These are phyloP conservation scores for Eurystomus gularis DNA, from an alignment of 2,113 vertebrate genomes.

Conservation along the genomic window DNA sequence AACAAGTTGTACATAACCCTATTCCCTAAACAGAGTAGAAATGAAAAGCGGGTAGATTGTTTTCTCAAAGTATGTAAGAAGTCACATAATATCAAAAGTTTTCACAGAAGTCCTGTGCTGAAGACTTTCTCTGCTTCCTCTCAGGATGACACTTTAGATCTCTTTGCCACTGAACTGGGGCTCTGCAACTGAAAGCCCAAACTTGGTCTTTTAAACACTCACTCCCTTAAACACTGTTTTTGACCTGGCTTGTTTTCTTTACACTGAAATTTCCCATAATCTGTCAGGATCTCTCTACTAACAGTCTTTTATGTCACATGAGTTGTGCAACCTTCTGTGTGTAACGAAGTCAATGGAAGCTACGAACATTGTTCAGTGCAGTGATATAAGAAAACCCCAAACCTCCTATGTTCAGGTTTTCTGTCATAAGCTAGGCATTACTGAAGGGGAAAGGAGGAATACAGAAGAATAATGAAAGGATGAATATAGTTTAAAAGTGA, in stretches of 20 bases:
- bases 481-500: fast-evolving
- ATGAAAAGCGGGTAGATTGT: not conserved
- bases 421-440: not conserved
- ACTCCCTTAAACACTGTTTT: not conserved
- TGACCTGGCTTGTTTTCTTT: not conserved
- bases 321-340: not conserved
- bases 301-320: not conserved
- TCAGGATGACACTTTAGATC: not conserved
- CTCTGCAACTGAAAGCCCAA: not conserved
- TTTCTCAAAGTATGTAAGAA: not conserved
- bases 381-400: not conserved
- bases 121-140: not conserved
- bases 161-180: not conserved
- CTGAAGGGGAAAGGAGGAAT: not conserved
- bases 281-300: not conserved
- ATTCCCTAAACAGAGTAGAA: not conserved
- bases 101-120: not conserved
- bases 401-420: not conserved
- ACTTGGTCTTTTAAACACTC: not conserved
- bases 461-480: not conserved
- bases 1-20: not conserved
- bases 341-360: not conserved
- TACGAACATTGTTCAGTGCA: not conserved
- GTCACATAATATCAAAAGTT: not conserved
- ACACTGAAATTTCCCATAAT: not conserved